A percentile compares a stretch with the other conserved stretches of the same genome.
Conservation (phyloP, 2,797 vertebrate species). For the Heteromormyrus szaboi region DNA sequence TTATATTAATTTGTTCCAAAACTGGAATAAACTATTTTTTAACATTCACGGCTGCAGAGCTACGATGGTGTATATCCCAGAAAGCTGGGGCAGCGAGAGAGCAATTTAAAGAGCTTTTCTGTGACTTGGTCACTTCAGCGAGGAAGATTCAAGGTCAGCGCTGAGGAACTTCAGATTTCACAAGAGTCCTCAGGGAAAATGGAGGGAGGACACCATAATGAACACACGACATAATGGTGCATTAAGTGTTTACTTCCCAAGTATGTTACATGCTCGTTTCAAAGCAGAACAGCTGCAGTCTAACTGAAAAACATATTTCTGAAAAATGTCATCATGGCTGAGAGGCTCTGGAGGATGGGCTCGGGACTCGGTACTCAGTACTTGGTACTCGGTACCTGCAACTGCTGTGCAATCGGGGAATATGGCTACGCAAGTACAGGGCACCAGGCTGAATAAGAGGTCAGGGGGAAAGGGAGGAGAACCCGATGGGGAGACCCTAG, state of each 20-base stretch:
- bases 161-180: neutral
- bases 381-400: neutral
- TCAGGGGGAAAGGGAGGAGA: neutral
- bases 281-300: neutral
- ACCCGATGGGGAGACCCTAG: neutral
- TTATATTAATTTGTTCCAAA: neutral
- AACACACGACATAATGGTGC: neutral
- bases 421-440: neutral
- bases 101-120: neutral
- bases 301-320: neutral
- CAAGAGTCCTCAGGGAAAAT: neutral
- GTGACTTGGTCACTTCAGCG: neutral
- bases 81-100: neutral
- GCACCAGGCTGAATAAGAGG: neutral
- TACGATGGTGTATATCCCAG: neutral
- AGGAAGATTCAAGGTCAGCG: neutral
- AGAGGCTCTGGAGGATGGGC: neutral
- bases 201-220: neutral
- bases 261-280: neutral
- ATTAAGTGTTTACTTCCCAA: neutral
- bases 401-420: neutral
- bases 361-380: neutral
- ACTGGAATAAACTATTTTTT: neutral
- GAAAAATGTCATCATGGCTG: neutral
- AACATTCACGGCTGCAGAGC: neutral